These are phyloP conservation scores for Babyrousa celebensis DNA, from an alignment of 2,797 vertebrate species.

Conservation along the genomic window DNA sequence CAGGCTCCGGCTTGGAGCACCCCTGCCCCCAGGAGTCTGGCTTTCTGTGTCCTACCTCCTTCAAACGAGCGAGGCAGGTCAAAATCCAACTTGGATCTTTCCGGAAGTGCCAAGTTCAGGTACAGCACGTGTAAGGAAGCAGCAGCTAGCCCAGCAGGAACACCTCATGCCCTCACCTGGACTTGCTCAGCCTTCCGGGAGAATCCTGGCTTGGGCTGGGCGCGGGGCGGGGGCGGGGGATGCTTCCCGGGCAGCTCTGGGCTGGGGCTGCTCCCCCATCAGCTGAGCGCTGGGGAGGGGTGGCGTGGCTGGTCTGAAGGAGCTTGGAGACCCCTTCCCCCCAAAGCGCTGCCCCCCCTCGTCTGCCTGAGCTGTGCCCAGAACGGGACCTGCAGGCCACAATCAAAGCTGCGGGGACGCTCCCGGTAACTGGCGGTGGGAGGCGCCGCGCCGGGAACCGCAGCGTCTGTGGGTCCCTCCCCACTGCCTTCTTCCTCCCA, in stretches of 20 bases:
- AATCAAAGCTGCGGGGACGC: conserved; percentile 92
- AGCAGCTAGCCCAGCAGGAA: not conserved
- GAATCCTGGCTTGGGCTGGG: not conserved
- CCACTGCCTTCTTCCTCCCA: not conserved
- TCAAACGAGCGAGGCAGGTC: not conserved
- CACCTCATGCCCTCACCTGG: not conserved
- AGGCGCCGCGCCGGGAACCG: conserved; percentile 88
- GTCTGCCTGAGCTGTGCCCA: conserved; percentile 74
- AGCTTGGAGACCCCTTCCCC: not conserved
- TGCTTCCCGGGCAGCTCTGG: no score
- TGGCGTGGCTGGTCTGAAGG: not conserved
- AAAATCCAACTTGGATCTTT: conserved; percentile 21
- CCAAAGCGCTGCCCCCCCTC: not conserved
- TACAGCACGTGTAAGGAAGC: not conserved
- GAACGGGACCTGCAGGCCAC: conserved; percentile 93
- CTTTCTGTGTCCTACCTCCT: not conserved
- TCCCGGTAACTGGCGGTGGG: conserved; percentile 90
- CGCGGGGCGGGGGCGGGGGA: not conserved
- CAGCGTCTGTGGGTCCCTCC: not conserved
- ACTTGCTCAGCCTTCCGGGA: rapidly evolving
- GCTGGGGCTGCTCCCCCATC: no score
- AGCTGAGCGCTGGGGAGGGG: not conserved
- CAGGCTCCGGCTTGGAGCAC: not conserved
- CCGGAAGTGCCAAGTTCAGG: not conserved
- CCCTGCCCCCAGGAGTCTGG: rapidly evolving